A percentile compares a stretch with the other conserved stretches of the same genome.
These are phyloP conservation scores for Drosophila tanythrix DNA, from an alignment of 2,888 invertebrate genomes.

Conservation along the genomic window DNA sequence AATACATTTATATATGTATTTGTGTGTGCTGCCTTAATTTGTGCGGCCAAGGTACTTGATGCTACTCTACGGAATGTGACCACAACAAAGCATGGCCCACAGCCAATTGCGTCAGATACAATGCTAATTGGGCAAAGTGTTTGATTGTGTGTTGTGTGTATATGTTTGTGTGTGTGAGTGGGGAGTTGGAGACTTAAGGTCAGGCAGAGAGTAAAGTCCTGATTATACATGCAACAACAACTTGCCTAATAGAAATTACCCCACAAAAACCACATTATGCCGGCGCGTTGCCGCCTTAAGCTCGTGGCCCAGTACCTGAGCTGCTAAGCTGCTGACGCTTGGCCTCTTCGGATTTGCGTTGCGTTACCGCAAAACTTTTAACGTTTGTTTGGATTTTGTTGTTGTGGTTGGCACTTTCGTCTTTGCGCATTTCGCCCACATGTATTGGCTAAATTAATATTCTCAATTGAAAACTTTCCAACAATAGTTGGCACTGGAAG, in stretches of 20 bases:
- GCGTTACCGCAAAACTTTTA: constrained; percentile 76
- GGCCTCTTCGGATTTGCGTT: constrained; percentile 63
- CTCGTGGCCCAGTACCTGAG: constrained; percentile 20
- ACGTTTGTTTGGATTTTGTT: constrained; percentile 66
- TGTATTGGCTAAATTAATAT: constrained; percentile 82
- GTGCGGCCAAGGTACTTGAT: constrained; percentile 54
- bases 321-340: constrained; percentile 35
- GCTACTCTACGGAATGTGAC: constrained; percentile 45
- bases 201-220: constrained; percentile 39
- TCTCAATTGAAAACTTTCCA: constrained; percentile 80
- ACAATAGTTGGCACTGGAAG: constrained; percentile 75
- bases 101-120: constrained; percentile 73
- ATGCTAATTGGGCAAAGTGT: constrained; percentile 71
- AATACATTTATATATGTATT: constrained; percentile 14
- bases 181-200: constrained; percentile 12
- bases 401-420: constrained; percentile 54
- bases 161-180: constrained; percentile 5
- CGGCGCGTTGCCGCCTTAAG: constrained; percentile 65
- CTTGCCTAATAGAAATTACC: constrained; percentile 70
- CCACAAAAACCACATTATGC: constrained; percentile 78
- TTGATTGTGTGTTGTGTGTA: constrained; percentile 7
- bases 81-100: constrained; percentile 77
- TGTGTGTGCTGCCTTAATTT: constrained; percentile 34
- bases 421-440: constrained; percentile 71
- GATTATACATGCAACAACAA: constrained; percentile 68